These are phyloP conservation scores for Silurus asotus DNA, from an alignment of 2,113 vertebrate genomes.

Conservation along the genomic window DNA sequence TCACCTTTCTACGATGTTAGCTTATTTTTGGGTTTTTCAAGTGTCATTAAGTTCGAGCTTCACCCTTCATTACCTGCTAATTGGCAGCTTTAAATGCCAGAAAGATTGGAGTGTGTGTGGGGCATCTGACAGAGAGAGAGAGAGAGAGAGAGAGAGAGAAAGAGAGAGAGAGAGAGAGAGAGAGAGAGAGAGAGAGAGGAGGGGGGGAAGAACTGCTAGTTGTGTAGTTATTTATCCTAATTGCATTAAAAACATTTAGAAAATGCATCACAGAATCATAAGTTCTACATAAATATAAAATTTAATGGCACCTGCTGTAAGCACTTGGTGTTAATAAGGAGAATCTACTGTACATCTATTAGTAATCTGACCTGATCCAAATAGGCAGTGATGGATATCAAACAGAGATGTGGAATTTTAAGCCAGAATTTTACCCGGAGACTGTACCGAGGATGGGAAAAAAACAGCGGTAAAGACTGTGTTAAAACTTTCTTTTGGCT, in stretches of 20 bases:
- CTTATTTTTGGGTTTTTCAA: background rate
- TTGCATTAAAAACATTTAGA: background rate
- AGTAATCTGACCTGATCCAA: too few species aligned
- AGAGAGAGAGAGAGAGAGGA: conserved; percentile 31
- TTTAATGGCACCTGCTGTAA: background rate
- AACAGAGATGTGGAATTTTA: background rate
- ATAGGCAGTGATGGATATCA: background rate
- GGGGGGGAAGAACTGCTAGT: conserved; percentile 19
- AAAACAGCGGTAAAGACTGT: background rate
- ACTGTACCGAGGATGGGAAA: background rate
- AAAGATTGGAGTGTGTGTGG: background rate
- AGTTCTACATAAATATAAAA: background rate
- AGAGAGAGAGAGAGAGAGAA: conserved; percentile 18
- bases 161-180: conserved; percentile 15
- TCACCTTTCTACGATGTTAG: background rate
- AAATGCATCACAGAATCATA: background rate
- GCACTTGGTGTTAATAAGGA: background rate
- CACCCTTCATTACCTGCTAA: conserved; percentile 12
- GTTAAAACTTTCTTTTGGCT: too few species aligned
- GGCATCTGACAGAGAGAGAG: background rate
- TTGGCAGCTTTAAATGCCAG: background rate
- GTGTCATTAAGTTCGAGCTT: conserved; percentile 2
- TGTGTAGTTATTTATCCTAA: background rate
- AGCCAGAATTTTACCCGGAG: background rate
- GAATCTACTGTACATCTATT: too few species aligned